A percentile compares a stretch with the other conserved stretches of the same genome.
Conservation (phyloP, 1,140 invertebrate species). For the Monomorium pharaonis region DNA sequence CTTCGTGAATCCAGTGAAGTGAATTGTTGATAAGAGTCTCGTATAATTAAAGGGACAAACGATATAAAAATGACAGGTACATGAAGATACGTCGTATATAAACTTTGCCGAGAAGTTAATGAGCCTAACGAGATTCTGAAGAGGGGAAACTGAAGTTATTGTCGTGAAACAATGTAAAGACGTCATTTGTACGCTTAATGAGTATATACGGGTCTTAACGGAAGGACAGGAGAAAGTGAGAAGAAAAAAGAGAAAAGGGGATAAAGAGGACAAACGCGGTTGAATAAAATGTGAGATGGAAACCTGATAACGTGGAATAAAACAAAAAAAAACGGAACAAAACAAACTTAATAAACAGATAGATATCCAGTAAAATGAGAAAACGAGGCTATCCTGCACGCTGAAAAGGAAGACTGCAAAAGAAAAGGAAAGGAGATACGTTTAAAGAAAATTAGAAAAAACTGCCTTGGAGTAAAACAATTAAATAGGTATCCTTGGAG, state of each 20-base stretch:
- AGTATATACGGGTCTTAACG: not conserved
- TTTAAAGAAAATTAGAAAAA: constrained; percentile 13
- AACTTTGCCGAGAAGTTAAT: constrained; percentile 2
- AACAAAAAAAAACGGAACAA: not conserved
- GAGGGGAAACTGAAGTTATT: not conserved
- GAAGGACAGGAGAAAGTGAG: not conserved
- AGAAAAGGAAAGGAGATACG: not conserved
- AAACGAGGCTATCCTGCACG: not conserved
- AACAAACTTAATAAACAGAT: constrained; percentile 10
- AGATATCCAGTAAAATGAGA: not conserved
- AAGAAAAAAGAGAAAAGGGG: not conserved
- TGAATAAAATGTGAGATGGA: constrained; percentile 32
- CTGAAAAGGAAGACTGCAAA: not conserved
- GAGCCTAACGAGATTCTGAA: not conserved
- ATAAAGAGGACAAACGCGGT: not conserved
- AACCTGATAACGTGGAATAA: not conserved
- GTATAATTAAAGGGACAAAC: not conserved
- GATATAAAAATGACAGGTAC: not conserved
- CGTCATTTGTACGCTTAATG: not conserved
- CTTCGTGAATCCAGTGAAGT: not conserved
- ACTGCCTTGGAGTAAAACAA: constrained; percentile 21
- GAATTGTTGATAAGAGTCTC: not conserved
- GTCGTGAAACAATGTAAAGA: constrained; percentile 2
- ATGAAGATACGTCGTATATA: not conserved
- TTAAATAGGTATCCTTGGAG: constrained; percentile 17